Conservation (phyloP, 2,797 vertebrate genomes). For the Myiothlypis chrysogaster region DNA sequence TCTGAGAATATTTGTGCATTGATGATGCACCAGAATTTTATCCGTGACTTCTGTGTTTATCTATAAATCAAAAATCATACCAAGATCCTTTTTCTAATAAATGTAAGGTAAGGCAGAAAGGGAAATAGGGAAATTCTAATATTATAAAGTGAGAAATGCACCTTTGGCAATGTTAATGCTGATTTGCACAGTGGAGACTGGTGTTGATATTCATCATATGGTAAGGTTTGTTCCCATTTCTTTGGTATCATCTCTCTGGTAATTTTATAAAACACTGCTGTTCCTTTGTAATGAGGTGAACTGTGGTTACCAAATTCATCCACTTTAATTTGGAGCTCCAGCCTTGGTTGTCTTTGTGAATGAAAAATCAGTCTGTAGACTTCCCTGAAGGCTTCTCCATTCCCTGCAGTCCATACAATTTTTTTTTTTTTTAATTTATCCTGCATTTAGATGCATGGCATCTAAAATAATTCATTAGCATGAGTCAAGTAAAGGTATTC, state of each 20-base stretch:
- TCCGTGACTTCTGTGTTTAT: neutral
- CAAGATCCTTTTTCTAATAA: neutral
- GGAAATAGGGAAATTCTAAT: neutral
- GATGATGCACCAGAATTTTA: neutral
- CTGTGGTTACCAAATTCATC: slow-evolving; percentile 88
- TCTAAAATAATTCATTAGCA: neutral
- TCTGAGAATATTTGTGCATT: neutral
- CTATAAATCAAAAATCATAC: neutral
- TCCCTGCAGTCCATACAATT: slow-evolving; percentile 42
- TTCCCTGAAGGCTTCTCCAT: slow-evolving; percentile 66
- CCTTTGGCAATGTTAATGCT: slow-evolving; percentile 85
- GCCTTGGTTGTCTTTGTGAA: slow-evolving; percentile 78
- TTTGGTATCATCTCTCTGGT: slow-evolving; percentile 72
- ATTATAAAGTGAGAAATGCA: slow-evolving; percentile 30
- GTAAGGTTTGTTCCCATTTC: slow-evolving; percentile 49
- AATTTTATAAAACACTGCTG: slow-evolving; percentile 78
- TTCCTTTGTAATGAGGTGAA: slow-evolving; percentile 88
- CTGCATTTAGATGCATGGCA: neutral
- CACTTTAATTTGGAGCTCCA: slow-evolving; percentile 78
- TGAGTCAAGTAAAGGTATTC: neutral
- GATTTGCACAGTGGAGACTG: slow-evolving; percentile 82
- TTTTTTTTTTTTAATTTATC: too few species aligned
- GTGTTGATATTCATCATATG: slow-evolving; percentile 34
- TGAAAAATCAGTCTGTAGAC: slow-evolving; percentile 81
- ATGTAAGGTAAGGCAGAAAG: neutral